phyloP scores from a whole-genome alignment of 2,888 invertebrate genomes.

The Argyresthia albistria region DNA sequence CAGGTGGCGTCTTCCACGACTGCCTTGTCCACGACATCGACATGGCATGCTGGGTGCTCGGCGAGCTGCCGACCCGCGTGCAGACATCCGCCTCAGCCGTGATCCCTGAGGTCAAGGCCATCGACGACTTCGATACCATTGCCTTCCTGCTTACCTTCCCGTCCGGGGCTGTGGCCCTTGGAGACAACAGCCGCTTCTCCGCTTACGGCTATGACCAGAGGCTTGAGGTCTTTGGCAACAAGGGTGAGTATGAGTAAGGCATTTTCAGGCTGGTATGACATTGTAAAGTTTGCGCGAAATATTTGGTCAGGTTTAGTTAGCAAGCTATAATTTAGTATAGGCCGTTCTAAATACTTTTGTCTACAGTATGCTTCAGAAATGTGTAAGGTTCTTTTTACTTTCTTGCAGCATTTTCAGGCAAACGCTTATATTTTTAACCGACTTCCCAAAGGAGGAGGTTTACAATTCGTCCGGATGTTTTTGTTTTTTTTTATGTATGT shows the following conservation, averaged over 20 bases:
- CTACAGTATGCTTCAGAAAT: too few species aligned
- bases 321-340: too few species aligned
- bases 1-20: constrained; percentile 79
- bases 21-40: constrained; percentile 80
- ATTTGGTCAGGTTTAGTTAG: too few species aligned
- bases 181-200: constrained; percentile 75
- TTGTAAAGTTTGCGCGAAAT: too few species aligned
- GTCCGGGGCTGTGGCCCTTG: constrained; percentile 74
- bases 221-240: constrained; percentile 75
- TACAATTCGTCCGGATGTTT: too few species aligned
- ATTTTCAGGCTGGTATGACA: too few species aligned
- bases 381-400: too few species aligned
- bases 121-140: constrained; percentile 77
- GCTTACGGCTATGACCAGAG: constrained; percentile 80
- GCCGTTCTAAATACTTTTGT: too few species aligned
- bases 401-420: too few species aligned
- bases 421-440: too few species aligned
- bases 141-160: constrained; percentile 73
- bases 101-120: constrained; percentile 71
- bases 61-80: constrained; percentile 74
- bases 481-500: too few species aligned
- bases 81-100: constrained; percentile 65
- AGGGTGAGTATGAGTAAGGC: constrained; percentile 47
- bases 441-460: too few species aligned
- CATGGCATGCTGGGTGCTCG: constrained; percentile 75